A percentile compares a stretch with the other conserved stretches of the same genome.
phyloP scores from a whole-genome alignment of 1,140 invertebrate species.

The Nasonia giraulti region DNA sequence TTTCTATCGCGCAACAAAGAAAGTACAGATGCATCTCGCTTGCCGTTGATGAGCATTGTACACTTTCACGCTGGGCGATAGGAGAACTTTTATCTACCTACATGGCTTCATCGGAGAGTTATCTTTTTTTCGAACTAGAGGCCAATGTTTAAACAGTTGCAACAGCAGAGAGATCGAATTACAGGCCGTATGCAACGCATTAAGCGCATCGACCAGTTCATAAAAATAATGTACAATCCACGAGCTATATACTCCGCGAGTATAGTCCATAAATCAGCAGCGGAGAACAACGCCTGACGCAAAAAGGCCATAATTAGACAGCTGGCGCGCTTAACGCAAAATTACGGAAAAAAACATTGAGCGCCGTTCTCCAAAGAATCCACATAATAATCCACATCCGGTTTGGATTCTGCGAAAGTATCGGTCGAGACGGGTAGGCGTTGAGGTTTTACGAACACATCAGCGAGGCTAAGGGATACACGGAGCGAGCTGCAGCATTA shows the following conservation, averaged over 20 bases:
- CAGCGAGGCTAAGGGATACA: neutral
- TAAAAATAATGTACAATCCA: neutral
- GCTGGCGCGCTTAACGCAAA: neutral
- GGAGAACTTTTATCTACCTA: neutral
- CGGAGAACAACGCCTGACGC: neutral
- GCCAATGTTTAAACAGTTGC: neutral
- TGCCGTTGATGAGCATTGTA: neutral
- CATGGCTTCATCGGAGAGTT: neutral
- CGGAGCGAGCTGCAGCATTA: neutral
- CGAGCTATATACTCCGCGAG: neutral
- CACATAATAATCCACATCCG: constrained; percentile 24
- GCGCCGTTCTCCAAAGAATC: neutral
- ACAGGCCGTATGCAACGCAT: neutral
- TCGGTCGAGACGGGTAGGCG: constrained; percentile 21
- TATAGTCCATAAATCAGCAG: neutral
- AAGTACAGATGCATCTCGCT: neutral
- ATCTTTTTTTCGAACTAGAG: neutral
- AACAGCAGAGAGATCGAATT: neutral
- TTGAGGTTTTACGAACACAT: constrained; percentile 29
- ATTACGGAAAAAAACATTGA: neutral
- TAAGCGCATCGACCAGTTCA: neutral
- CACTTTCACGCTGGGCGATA: neutral
- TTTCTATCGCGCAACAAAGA: neutral
- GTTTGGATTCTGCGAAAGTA: constrained; percentile 13
- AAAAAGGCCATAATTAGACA: neutral